These are phyloP conservation scores for Garra rufa DNA, from an alignment of 2,113 vertebrate genomes.

Conservation along the genomic window DNA sequence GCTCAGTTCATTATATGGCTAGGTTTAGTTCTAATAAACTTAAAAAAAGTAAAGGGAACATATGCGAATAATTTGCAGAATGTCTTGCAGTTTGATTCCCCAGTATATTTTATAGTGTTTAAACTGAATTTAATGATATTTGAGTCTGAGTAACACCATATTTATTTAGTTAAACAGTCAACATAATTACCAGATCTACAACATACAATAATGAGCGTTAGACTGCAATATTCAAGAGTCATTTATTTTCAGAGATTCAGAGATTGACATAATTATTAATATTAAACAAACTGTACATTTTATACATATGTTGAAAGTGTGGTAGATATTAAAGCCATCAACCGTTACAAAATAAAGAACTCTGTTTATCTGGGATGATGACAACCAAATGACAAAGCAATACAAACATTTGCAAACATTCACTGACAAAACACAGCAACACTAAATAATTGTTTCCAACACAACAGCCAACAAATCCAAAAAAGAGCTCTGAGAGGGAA, in stretches of 20 bases:
- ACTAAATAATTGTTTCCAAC: slow-evolving; percentile 68
- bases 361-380: slow-evolving; percentile 40
- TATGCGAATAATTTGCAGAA: neutral
- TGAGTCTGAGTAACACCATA: neutral
- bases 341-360: slow-evolving; percentile 39
- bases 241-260: slow-evolving; percentile 75
- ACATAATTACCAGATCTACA: neutral
- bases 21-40: neutral
- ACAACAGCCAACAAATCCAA: slow-evolving; percentile 63
- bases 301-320: slow-evolving; percentile 71
- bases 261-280: slow-evolving; percentile 74
- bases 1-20: neutral
- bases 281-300: slow-evolving; percentile 86
- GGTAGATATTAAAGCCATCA: slow-evolving; percentile 33
- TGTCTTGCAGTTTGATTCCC: neutral
- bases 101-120: neutral
- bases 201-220: neutral
- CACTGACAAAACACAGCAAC: slow-evolving; percentile 76
- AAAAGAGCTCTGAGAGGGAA: slow-evolving; percentile 8
- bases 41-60: neutral
- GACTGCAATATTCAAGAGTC: slow-evolving; percentile 51
- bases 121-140: neutral
- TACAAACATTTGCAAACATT: slow-evolving; percentile 62
- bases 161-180: neutral
- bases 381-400: slow-evolving; percentile 49